Evolutionary conservation across 2,797 vertebrate genomes (phyloP).

Genomic region (Liasis olivaceus): DNA sequence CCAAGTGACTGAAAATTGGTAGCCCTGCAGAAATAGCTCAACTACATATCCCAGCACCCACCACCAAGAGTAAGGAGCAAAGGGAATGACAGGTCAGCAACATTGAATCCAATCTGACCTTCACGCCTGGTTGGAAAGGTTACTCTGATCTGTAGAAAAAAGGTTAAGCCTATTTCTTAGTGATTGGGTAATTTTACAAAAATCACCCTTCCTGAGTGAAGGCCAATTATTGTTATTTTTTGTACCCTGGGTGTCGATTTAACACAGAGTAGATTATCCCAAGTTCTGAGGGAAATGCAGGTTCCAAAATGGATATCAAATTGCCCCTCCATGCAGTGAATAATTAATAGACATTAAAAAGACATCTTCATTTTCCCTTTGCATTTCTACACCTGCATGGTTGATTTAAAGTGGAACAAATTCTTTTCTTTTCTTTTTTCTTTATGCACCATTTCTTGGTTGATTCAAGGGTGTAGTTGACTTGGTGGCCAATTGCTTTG

Average conservation of each 20-base stretch:
- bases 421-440: not conserved
- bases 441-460: not conserved
- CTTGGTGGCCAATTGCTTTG: not conserved
- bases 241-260: not conserved
- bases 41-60: not conserved
- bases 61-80: not conserved
- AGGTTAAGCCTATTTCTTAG: not conserved
- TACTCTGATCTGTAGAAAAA: not conserved
- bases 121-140: not conserved
- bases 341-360: not conserved
- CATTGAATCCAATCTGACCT: not conserved
- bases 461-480: not conserved
- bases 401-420: not conserved
- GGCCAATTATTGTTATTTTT: not conserved
- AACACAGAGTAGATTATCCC: not conserved
- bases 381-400: accelerated
- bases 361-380: not conserved
- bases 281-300: slow-evolving; percentile 6
- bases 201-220: not conserved
- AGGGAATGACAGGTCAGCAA: not conserved
- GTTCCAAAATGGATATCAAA: not conserved
- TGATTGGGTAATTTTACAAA: not conserved
- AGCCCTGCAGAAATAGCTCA: not conserved
- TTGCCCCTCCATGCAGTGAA: not conserved
- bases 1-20: not conserved